Base-by-base conservation (phyloP, 2,888 invertebrate genomes). In the Ctenicera cuprea region DNA sequence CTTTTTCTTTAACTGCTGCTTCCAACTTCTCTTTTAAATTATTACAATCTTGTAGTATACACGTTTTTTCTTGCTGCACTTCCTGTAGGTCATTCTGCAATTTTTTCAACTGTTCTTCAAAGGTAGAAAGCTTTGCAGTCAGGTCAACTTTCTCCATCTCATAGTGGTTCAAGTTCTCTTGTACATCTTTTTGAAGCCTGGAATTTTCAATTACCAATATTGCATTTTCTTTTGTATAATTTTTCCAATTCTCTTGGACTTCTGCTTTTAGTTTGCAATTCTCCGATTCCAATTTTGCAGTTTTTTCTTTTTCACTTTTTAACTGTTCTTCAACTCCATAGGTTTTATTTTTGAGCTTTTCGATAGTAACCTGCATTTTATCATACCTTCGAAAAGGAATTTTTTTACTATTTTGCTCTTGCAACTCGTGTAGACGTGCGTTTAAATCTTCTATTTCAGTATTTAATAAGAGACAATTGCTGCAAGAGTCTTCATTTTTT, bases 221-320 rank as follows among this genome's bases (percentile, higher is more conserved):
- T 33, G 33, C 5, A 33, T 33, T 12, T 33, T 43, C 43, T 54
- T 41, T 14, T 2, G 26, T 18, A 0, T 14, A 22, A n/a, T 26
- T 7, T 43, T 59, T 67, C 18, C 16, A 18, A 12, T 33, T 57
- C 11, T 45, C 33, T 22, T 67, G 30, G 5, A 20, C 16, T 20
- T 67, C 50, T 5, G 3, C 1, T 54, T 16, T 41, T 8, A 54
- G 18, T 59, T 67, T 30, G 1, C 11, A 41, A 45, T 30, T 38
- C 20, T n/a, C 12, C 20, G 12, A 9, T 59, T 67, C 45, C 7
- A 67, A 37, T 1, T 5, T 12, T 5, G 20, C 9, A 12, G 18
- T 54, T 14, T 26, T 57, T 26, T 57, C 22, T 30, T 67, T 30
- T 45, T 45, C 43, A n/a, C n/a, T 33, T 14, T 59, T 59, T 14